A percentile compares a stretch with the other conserved stretches of the same genome.
These are phyloP conservation scores for Papilio elwesi DNA, from an alignment of 2,888 invertebrate species.

Conservation along the genomic window DNA sequence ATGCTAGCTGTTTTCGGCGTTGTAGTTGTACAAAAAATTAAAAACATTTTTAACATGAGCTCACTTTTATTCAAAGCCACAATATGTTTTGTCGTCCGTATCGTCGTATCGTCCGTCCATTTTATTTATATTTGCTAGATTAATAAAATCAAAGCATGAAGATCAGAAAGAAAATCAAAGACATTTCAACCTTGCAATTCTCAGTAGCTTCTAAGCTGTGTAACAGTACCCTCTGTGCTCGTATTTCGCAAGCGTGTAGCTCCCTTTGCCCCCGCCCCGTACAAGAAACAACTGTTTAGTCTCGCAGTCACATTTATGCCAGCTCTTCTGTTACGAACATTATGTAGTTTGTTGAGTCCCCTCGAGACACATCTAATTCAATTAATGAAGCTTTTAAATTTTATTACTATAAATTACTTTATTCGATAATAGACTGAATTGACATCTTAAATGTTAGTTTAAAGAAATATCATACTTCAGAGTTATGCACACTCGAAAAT, in stretches of 20 bases:
- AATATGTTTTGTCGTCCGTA: too few species aligned
- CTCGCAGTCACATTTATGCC: constrained; percentile 71
- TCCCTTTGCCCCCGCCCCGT: constrained; percentile 55
- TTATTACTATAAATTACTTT: constrained; percentile 22
- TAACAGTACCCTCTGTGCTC: constrained; percentile 60
- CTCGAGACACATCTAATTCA: constrained; percentile 36
- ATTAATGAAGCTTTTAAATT: constrained; percentile 36
- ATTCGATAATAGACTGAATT: constrained; percentile 1
- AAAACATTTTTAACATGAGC: too few species aligned
- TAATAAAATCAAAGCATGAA: too few species aligned
- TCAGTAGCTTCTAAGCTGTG: constrained; percentile 53
- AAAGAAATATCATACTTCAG: too few species aligned
- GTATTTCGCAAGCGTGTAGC: constrained; percentile 61
- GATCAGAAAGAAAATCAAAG: too few species aligned
- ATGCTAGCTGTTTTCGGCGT: too few species aligned
- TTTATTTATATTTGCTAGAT: too few species aligned
- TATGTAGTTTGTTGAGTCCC: constrained; percentile 36
- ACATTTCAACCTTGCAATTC: neutral
- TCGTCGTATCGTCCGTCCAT: too few species aligned
- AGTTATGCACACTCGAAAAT: neutral
- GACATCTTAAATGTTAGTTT: neutral
- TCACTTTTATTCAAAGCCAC: too few species aligned
- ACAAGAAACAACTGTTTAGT: constrained; percentile 82
- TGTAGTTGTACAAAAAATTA: too few species aligned
- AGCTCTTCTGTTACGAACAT: constrained; percentile 60